phyloP scores from a whole-genome alignment of 1,140 invertebrate species.

The Neelides sp. region DNA sequence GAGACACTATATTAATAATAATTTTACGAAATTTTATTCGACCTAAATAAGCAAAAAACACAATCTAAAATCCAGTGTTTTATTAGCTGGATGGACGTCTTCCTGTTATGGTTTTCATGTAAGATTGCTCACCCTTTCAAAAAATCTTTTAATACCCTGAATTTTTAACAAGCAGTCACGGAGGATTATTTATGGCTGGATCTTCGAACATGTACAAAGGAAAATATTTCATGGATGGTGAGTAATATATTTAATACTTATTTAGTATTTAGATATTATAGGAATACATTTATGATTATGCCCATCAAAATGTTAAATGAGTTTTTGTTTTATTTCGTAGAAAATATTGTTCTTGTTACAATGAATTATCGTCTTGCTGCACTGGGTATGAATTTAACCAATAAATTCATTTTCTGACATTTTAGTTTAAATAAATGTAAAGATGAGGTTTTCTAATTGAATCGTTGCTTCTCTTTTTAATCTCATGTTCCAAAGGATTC shows the following conservation, averaged over 20 bases:
- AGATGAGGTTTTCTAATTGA: neutral
- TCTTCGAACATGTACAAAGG: conserved; percentile 33
- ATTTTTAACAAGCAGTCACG: conserved; percentile 30
- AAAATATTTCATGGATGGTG: conserved; percentile 34
- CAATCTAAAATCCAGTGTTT: no score
- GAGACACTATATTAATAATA: neutral
- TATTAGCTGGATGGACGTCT: no score
- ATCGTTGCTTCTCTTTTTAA: neutral
- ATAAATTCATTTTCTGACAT: neutral
- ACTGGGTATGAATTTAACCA: conserved; percentile 7
- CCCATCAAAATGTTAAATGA: no score
- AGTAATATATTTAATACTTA: no score
- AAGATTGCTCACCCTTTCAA: no score
- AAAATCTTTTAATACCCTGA: no score
- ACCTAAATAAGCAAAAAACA: no score
- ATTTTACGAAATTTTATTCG: neutral
- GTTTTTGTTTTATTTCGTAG: no score
- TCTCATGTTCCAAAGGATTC: conserved; percentile 29
- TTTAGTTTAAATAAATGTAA: neutral
- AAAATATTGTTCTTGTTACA: conserved; percentile 44
- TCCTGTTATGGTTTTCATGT: no score
- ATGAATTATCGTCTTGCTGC: conserved; percentile 46
- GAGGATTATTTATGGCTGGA: conserved; percentile 37
- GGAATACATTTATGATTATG: no score
- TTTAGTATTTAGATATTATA: no score